These are phyloP conservation scores for Cirrhinus molitorella DNA, from an alignment of 2,797 vertebrate genomes.

Conservation along the genomic window DNA sequence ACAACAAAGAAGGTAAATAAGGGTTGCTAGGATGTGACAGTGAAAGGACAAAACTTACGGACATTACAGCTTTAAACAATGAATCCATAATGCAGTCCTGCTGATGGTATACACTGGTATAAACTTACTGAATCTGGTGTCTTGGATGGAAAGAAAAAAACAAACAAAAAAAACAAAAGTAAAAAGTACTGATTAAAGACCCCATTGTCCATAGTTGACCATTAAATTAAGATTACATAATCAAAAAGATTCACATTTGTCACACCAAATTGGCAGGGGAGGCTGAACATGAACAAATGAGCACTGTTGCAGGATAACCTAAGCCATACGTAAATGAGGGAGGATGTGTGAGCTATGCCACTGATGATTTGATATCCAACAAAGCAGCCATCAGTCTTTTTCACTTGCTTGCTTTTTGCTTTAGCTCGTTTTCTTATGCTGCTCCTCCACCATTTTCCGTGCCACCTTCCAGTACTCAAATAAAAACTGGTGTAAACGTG, in stretches of 20 bases:
- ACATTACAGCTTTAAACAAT: slow-evolving; percentile 56
- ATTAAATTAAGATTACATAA: slow-evolving; percentile 20
- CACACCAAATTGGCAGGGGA: slow-evolving; percentile 39
- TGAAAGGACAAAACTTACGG: slow-evolving; percentile 52
- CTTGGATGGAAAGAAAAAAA: not conserved
- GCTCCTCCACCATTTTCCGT: slow-evolving; percentile 6
- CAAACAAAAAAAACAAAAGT: slow-evolving; percentile 1
- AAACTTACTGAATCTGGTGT: slow-evolving; percentile 25
- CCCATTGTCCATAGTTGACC: slow-evolving; percentile 1
- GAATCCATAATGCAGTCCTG: slow-evolving; percentile 26
- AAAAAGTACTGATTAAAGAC: slow-evolving; percentile 31
- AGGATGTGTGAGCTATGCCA: slow-evolving; percentile 26
- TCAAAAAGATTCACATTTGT: slow-evolving; percentile 46
- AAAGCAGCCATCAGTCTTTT: slow-evolving; percentile 18
- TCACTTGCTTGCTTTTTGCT: not conserved
- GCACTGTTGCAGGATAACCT: slow-evolving; percentile 11
- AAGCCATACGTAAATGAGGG: slow-evolving; percentile 44
- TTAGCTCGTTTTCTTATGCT: not conserved
- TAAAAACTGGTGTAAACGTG: slow-evolving; percentile 66
- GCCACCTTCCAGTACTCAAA: slow-evolving; percentile 38
- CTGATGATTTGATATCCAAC: slow-evolving; percentile 2
- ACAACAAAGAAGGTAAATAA: slow-evolving; percentile 47
- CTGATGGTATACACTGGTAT: slow-evolving; percentile 34
- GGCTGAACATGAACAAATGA: slow-evolving; percentile 42
- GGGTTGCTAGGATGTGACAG: slow-evolving; percentile 63